Evolutionary conservation across 2,113 vertebrate species (phyloP).

Genomic region (Corythoichthys intestinalis): DNA sequence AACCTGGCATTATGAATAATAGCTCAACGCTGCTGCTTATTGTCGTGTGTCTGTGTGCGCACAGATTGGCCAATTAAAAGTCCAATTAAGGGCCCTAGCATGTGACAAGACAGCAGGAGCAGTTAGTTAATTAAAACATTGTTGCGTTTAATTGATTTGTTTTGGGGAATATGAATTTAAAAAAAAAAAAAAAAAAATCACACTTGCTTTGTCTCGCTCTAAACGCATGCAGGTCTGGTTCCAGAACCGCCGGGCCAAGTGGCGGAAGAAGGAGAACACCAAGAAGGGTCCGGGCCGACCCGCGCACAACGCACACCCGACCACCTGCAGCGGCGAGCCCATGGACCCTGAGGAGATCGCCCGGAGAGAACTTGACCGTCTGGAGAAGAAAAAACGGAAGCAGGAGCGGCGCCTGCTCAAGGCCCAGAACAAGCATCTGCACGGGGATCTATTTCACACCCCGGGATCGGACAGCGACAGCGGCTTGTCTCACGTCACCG

Average conservation of each 20-base stretch:
- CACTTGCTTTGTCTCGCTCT: neutral
- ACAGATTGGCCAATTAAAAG: constrained; percentile 11
- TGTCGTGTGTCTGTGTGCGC: neutral
- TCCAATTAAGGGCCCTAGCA: constrained; percentile 5
- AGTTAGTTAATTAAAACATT: constrained; percentile 6
- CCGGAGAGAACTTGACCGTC: constrained; percentile 86
- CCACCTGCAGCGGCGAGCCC: constrained; percentile 96
- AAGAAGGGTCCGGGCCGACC: constrained; percentile 96
- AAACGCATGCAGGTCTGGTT: constrained; percentile 89
- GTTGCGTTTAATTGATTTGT: constrained; percentile 11
- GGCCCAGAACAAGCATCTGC: constrained; percentile 81
- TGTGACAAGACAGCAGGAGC: constrained; percentile 7
- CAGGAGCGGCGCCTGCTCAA: constrained; percentile 92
- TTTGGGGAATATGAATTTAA: neutral
- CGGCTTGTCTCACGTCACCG: constrained; percentile 81
- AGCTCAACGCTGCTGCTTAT: neutral
- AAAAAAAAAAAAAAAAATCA: neutral
- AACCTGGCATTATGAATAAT: neutral
- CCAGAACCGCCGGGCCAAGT: constrained; percentile 97
- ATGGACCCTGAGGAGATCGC: constrained; percentile 98
- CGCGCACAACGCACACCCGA: constrained; percentile 96
- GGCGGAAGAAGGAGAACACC: constrained; percentile 98
- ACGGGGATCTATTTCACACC: constrained; percentile 86
- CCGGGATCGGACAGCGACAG: constrained; percentile 97
- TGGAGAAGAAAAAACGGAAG: constrained; percentile 96